Evolutionary conservation across 2,113 vertebrate genomes (phyloP), one percentile per base, ranked within the genome.

Genomic region (Neodon shergylaensis): DNA sequence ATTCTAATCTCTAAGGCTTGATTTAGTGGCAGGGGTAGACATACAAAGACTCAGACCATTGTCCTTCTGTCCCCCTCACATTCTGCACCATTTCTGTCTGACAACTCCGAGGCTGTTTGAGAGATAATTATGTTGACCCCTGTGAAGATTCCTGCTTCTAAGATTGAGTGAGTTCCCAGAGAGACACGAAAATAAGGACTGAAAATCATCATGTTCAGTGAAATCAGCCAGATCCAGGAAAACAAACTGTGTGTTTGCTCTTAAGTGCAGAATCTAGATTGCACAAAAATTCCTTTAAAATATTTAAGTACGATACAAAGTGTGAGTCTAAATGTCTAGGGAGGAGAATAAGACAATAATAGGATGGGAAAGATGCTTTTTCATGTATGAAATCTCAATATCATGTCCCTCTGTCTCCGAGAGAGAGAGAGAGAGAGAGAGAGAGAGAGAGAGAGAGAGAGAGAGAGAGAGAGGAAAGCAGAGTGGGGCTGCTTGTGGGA

Each of bases 121-220:
- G 42, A 92, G 76, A 77, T 85, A 2, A 2, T 24, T 72, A 24
- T 3, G 5, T 49, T 95, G 72, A 93, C 47, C 58, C 85, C 31
- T 72, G 44, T 91, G 83, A 85, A 93, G 78, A 79, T 63, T 79
- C 65, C 36, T 94, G 14, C 4, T 94, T 94, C 44, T 58, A 83
- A 52, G 28, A 73, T 13, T 97, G 90, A 81, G 1, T 83, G 28
- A 78, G 92, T 42, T 70, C 22, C 19, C 28, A 90, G 70, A 92
- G 31, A 91, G 24, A 86, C n/a, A 78, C 11, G 33, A 61, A 83
- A 94, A 74, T 61, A 76, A n/a, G 19, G n/a, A 81, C 33, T 81
- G 78, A 21, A 81, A 36, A n/a, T 81, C 78, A 58, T 54, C 5
- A 12, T 12, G 33, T n/a, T 12, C 49, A n/a, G 17, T 54, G 52